Conservation (phyloP, 23 tunicate species). For the Aplidium turbinatum region DNA sequence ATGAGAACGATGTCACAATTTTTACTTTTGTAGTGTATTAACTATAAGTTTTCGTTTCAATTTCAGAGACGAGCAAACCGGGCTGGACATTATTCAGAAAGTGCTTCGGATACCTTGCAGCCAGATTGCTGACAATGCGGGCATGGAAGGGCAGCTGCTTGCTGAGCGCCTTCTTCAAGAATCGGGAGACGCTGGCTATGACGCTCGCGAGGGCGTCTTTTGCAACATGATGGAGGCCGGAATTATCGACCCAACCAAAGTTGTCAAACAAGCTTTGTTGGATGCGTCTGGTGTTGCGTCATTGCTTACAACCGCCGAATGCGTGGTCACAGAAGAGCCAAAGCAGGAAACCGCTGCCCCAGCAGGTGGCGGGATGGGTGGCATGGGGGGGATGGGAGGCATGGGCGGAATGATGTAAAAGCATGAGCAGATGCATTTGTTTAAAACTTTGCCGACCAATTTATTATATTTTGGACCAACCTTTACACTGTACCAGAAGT, state of each 20-base stretch:
- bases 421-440: too few species aligned
- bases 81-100: conserved; percentile 88
- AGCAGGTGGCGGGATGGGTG: conserved; percentile 81
- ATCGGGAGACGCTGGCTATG: conserved; percentile 82
- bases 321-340: conserved; percentile 94
- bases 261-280: conserved; percentile 88
- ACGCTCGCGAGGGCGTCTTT: conserved; percentile 82
- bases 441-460: too few species aligned
- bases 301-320: conserved; percentile 95
- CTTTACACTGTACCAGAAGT: too few species aligned
- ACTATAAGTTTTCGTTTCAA: too few species aligned
- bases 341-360: conserved; percentile 82
- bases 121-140: conserved; percentile 98
- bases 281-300: conserved; percentile 99
- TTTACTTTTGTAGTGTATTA: too few species aligned
- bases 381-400: conserved; percentile 83
- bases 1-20: too few species aligned
- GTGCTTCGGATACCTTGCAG: conserved; percentile 88
- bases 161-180: conserved; percentile 76
- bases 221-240: conserved; percentile 96
- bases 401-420: conserved; percentile 41
- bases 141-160: conserved; percentile 94
- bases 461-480: too few species aligned
- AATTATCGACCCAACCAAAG: conserved; percentile 96
- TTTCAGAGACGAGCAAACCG: conserved; percentile 93